These are phyloP conservation scores for Scomber colias DNA, from an alignment of 2,113 vertebrate species.

Conservation along the genomic window DNA sequence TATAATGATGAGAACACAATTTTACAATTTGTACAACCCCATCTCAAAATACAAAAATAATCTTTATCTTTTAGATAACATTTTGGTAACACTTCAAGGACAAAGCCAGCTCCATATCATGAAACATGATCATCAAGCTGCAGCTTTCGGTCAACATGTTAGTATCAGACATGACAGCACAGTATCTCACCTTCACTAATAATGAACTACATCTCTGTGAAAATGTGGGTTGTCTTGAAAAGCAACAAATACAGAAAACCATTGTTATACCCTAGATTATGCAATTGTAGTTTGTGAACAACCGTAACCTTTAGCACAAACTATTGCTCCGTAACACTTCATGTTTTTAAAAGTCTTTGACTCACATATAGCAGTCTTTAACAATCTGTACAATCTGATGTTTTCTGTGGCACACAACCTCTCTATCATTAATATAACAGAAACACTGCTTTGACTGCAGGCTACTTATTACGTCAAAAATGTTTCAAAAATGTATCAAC, in stretches of 20 bases:
- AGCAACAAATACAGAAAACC: slow-evolving; percentile 71
- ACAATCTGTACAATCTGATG: slow-evolving; percentile 49
- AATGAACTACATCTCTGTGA: slow-evolving; percentile 73
- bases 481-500: slow-evolving; percentile 38
- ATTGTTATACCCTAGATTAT: slow-evolving; percentile 62
- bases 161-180: slow-evolving; percentile 78
- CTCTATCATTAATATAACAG: slow-evolving; percentile 55
- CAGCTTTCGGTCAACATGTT: slow-evolving; percentile 74
- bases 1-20: slow-evolving; percentile 76
- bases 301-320: slow-evolving; percentile 66
- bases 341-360: slow-evolving; percentile 49
- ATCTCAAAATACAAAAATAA: slow-evolving; percentile 89
- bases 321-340: slow-evolving; percentile 47
- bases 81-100: slow-evolving; percentile 87
- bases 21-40: slow-evolving; percentile 85
- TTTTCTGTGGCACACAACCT: slow-evolving; percentile 56
- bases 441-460: slow-evolving; percentile 64
- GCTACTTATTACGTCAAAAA: slow-evolving; percentile 53
- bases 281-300: slow-evolving; percentile 62
- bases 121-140: slow-evolving; percentile 68
- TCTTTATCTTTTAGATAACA: slow-evolving; percentile 84
- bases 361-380: slow-evolving; percentile 49
- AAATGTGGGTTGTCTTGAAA: slow-evolving; percentile 75
- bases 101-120: slow-evolving; percentile 72
- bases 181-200: slow-evolving; percentile 72